Evolutionary conservation across 1,140 invertebrate species (phyloP), one percentile per base, ranked within the genome.

Genomic region (Lysiphlebus fabarum): DNA sequence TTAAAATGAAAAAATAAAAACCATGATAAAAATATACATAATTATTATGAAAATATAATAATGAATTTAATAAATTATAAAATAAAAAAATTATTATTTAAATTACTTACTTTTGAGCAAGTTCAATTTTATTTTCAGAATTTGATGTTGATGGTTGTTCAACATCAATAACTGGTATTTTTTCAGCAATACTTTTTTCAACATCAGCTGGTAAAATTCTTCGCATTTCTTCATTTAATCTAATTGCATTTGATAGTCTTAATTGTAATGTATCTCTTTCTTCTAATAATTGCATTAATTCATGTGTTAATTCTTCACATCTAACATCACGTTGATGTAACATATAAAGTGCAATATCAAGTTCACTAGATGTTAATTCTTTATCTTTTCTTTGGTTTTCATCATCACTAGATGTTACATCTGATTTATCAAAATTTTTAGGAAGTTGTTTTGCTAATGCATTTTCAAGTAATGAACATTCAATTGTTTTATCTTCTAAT

Each of bases 301-400:
- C 91, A 62, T 90, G 81, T 0, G 92, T 93, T 45, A 96, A 80
- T 76, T 95, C 92, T 69, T 96, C 92, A 76, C 91, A 93, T 9
- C 90, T 82, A 17, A 94, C 86, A 64, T 95, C 92, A 64, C 91
- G 82, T 65, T 93, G 89, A 75, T 95, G 91, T 26, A 95, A 80
- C 84, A 91, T 91, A 68, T 93, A 90, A 7, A 93, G 70, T 0
- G 90, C 90, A 56, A 92, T 79, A 74, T 95, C 91, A 45, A 94
- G 77, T 71, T 95, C 90, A 4, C 63, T 69, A 12, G 72, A 70
- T 8, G 42, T 55, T 5, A 40, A 37, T 10, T 56, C 51, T 10
- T 42, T 53, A 17, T 41, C 6, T 44, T 49, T 14, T 36, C 17
- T 37, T 33, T 53, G 41, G 34, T 3, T 12, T 7, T 34, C 10